These are phyloP conservation scores for Tauraco hartlaubi DNA, from an alignment of 2,797 vertebrate species.

Conservation along the genomic window DNA sequence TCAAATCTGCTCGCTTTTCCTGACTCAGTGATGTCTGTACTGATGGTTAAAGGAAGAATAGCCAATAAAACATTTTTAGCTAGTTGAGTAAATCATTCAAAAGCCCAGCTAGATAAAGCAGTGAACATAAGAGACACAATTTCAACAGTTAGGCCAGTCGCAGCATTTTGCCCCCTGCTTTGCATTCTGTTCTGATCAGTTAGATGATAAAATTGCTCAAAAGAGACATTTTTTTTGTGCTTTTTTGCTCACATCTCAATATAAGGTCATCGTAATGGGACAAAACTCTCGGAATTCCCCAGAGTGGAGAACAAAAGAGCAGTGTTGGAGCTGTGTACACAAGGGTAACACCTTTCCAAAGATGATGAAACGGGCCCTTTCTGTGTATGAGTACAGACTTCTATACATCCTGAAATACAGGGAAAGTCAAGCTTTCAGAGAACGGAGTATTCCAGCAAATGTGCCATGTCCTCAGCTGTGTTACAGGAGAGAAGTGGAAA, in stretches of 20 bases:
- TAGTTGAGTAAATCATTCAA: not conserved
- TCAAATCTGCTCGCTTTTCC: not conserved
- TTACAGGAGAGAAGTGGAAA: not conserved
- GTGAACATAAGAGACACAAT: not conserved
- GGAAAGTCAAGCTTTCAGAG: not conserved
- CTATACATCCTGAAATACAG: not conserved
- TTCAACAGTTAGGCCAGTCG: not conserved
- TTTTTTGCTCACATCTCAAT: not conserved
- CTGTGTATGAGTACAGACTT: not conserved
- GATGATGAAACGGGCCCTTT: fast-evolving
- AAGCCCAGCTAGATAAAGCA: not conserved
- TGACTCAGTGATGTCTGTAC: not conserved
- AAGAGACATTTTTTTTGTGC: not conserved
- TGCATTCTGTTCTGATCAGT: not conserved
- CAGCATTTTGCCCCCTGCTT: not conserved
- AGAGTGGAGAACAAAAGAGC: not conserved
- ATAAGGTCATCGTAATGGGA: not conserved
- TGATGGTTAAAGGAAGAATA: not conserved
- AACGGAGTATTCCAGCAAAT: not conserved
- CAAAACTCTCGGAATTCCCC: not conserved
- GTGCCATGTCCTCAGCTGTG: fast-evolving
- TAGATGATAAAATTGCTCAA: not conserved
- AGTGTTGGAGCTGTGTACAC: not conserved
- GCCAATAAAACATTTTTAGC: not conserved
- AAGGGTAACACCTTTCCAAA: not conserved